Conservation (phyloP, 2,113 vertebrate genomes). For the Rhegmatorhina hoffmannsi region DNA sequence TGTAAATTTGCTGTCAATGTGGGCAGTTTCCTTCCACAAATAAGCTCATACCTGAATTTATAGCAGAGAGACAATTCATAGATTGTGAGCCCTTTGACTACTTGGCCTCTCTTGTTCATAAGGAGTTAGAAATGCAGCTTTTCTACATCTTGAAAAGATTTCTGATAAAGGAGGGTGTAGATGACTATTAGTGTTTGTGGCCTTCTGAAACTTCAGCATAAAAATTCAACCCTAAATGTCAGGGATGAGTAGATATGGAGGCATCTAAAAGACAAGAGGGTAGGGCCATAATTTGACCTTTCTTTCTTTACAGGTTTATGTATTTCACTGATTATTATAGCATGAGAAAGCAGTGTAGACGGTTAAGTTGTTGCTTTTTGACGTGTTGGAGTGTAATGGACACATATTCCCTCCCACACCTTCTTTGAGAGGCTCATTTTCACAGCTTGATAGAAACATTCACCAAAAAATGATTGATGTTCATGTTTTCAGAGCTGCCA, state of each 20-base stretch:
- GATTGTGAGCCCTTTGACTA: neutral
- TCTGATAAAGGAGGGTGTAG: neutral
- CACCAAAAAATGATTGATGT: neutral
- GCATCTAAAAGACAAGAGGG: neutral
- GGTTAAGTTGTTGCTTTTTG: neutral
- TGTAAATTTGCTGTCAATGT: neutral
- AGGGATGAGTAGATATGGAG: neutral
- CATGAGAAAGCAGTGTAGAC: neutral
- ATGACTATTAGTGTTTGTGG: neutral
- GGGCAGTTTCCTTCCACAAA: neutral
- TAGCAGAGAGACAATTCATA: neutral
- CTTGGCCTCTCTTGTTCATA: neutral
- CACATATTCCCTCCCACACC: neutral
- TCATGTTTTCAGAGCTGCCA: slow-evolving; percentile 1
- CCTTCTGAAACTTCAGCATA: neutral
- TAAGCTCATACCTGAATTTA: neutral
- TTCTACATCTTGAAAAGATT: neutral
- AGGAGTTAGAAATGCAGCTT: neutral
- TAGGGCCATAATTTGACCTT: neutral
- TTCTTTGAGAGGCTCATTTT: neutral
- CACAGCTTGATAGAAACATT: neutral
- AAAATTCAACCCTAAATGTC: neutral
- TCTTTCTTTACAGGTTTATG: neutral
- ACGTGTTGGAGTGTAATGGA: neutral
- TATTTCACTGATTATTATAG: neutral